Evolutionary conservation across 2,888 invertebrate species (phyloP).

Genomic region (Epinotia bilunana): DNA sequence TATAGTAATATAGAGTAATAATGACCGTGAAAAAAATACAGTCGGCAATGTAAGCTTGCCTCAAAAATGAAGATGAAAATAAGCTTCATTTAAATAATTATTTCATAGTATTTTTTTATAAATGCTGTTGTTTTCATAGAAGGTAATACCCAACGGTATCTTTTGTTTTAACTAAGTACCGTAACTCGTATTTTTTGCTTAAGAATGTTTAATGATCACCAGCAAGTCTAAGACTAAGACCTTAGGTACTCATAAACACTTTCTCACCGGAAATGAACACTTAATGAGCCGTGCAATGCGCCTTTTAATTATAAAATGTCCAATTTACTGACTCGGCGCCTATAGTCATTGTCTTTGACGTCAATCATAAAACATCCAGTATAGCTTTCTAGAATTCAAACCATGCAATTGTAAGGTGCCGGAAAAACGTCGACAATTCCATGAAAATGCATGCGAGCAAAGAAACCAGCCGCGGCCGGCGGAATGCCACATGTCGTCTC

Average conservation of each 20-base stretch:
- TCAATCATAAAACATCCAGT: conserved; percentile 63
- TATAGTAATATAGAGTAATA: too few species aligned
- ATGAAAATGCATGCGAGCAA: conserved; percentile 80
- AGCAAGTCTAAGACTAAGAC: neutral
- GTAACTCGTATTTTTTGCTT: conserved; percentile 1
- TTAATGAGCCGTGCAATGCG: conserved; percentile 13
- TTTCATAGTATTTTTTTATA: neutral
- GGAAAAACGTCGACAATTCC: conserved; percentile 82
- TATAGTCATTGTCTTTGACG: conserved; percentile 42
- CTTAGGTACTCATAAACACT: neutral
- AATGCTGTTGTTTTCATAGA: neutral
- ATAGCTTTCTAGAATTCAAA: conserved; percentile 82
- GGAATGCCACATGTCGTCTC: conserved; percentile 76
- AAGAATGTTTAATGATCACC: neutral
- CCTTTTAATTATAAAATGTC: conserved; percentile 27
- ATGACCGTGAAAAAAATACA: too few species aligned
- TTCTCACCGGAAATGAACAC: neutral
- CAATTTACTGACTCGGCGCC: conserved; percentile 21
- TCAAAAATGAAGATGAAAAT: too few species aligned
- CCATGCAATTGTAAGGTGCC: conserved; percentile 82
- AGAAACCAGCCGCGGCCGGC: conserved; percentile 70
- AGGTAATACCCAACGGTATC: neutral
- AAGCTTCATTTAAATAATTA: too few species aligned
- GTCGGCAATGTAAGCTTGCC: too few species aligned
- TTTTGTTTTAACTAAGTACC: too few species aligned